phyloP scores from a whole-genome alignment of 2,888 invertebrate genomes.

The Serrognathus titanus region DNA sequence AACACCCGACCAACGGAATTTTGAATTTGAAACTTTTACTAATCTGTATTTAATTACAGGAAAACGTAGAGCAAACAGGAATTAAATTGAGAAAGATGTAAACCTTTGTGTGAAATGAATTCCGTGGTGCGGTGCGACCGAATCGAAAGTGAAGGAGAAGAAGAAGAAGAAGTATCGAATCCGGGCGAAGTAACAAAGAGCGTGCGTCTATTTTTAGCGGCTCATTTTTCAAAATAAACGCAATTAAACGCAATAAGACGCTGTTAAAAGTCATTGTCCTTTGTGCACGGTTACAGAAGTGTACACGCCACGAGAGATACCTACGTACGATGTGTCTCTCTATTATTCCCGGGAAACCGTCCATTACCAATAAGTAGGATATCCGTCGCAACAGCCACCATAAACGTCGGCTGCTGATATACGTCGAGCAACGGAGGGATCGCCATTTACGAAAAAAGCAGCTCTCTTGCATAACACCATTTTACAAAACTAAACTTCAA shows the following conservation, averaged over 20 bases:
- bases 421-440: slow-evolving; percentile 19
- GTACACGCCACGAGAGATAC: slow-evolving; percentile 21
- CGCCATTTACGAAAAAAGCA: slow-evolving; percentile 23
- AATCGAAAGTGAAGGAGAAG: neutral
- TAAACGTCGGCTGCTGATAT: slow-evolving; percentile 23
- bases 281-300: slow-evolving; percentile 14
- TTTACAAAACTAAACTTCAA: too few species aligned
- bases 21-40: too few species aligned
- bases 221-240: slow-evolving; percentile 1
- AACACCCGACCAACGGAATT: too few species aligned
- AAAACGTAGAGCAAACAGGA: too few species aligned
- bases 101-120: too few species aligned
- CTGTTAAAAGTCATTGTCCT: slow-evolving; percentile 17
- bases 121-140: too few species aligned
- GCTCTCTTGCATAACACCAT: neutral
- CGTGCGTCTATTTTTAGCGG: neutral
- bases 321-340: slow-evolving; percentile 26
- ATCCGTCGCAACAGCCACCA: slow-evolving; percentile 30
- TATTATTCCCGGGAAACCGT: slow-evolving; percentile 35
- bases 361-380: slow-evolving; percentile 36
- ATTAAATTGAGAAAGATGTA: too few species aligned
- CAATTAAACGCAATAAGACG: slow-evolving; percentile 8
- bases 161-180: neutral
- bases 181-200: neutral
- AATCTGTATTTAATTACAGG: too few species aligned